Evolutionary conservation across 1,140 invertebrate genomes (phyloP), one percentile per base, ranked within the genome.

Genomic region (Trichogramma pretiosum): DNA sequence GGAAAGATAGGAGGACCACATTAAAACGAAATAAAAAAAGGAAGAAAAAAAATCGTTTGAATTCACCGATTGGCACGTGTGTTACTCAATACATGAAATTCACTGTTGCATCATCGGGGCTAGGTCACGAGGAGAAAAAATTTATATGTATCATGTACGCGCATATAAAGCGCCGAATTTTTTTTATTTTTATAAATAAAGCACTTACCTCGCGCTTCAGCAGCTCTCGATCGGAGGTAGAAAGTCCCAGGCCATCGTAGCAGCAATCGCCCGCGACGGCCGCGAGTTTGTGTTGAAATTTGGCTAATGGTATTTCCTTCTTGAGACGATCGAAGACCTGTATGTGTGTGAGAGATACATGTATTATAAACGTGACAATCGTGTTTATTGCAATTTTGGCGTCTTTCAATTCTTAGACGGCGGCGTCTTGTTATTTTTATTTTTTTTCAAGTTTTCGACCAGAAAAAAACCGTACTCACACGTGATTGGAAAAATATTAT

Each of bases 201-300:
- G 48, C 37, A 57, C 53, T 80, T 56, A 82, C 81, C 65, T 83
- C 77, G 34, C 77, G 70, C 18, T 74, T 74, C 2, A 85, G 62
- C 18, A 73, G 67, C 46, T 78, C 74, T 42, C 74, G 64, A 58
- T 85, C 82, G 13, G 64, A 57, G 1, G 75, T 56, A 16, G 73
- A 77, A 3, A 87, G 58, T 3, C 82, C 84, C 2, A 87, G 68
- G 3, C 75, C 77, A 5, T 77, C 73, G 9, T 75, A 60, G 8
- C 73, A 66, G 55, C 81, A 80, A 60, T 87, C 84, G 0, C 82
- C 83, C 0, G 73, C 63, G 5, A 88, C 66, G 0, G 75, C 74
- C 5, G 77, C 72, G 3, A 88, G 63, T 60, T 83, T 82, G 55
- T 81, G 74, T 17, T 76, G 64, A 64, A 80, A 85, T 64, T 84